Evolutionary conservation across 2,113 vertebrate genomes (phyloP), one percentile per base, ranked within the genome.

Genomic region (Cephalophus harveyi): DNA sequence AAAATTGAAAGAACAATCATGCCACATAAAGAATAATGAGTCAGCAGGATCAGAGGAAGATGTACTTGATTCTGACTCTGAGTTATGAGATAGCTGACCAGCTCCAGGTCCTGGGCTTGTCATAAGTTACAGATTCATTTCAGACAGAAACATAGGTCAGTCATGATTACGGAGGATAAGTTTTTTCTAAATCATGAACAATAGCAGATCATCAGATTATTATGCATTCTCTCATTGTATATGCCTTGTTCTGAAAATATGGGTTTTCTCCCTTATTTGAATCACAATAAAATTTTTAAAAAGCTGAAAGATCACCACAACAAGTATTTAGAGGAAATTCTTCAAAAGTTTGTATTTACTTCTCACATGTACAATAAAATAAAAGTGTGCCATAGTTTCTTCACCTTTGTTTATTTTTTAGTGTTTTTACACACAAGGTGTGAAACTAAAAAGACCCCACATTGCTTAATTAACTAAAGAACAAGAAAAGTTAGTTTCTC

Each of bases 311-410:
- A 25, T 87, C 36, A 57, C 7, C 21, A 54, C 27, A 33, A 19
- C n/a, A 64, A 86, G 5, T 89, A 91, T 91, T 94, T 95, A 79
- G 87, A 96, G 19, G 52, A 95, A 86, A 79, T 87, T 83, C 46
- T 87, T 94, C 40, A 59, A 85, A 79, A 36, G 14, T 55, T n/a
- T 79, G 1, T 78, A 57, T 94, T 95, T 93, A 92, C 17, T 87
- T 98, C 71, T 92, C 93, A 79, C 13, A 21, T 83, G 9, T 87
- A 43, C 67, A 97, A 78, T 91, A 62, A 92, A 94, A 94, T 82
- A 71, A 83, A 87, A 87, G 13, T 2, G 2, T 40, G 16, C 7
- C 30, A 27, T 48, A 78, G 8, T 71, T 60, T 87, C 43, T 86
- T 40, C 59, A 33, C 91, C 55, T 93, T 50, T 92, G 46, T 93